Base-by-base conservation (phyloP, 2,888 invertebrate species). In the Microctonus brassicae region DNA sequence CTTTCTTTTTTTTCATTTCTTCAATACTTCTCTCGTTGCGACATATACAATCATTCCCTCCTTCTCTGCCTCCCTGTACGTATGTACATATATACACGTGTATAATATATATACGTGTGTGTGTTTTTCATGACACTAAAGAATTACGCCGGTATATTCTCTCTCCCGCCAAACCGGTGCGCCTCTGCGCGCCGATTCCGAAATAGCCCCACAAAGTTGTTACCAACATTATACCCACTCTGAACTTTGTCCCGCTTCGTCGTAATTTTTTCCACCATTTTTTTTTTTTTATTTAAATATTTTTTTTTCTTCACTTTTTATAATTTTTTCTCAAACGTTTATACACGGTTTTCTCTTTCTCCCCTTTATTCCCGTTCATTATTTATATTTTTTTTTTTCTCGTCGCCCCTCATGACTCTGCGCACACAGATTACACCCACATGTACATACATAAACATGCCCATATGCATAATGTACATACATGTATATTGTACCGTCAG, bases 21-120 rank as follows among this genome's bases (percentile, higher is more conserved):
- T 13, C 62, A 62, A 33, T 3, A 61, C 65, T n/a, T 17, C 55
- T 17, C 39, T 53, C 17, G 36, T 67, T 42, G 34, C 53, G 39
- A 64, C 53, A 63, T 20, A 13, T 29, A 13, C 63, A 52, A 20
- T 47, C 26, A 64, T 64, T 53, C 52, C 11, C 34, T 64, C 47
- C 17, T 17, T 47, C 47, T 47, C 47, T 20, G 6, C 7, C 29
- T 29, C 29, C 7, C 29, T 29, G 4, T 29, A n/a, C n/a, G n/a
- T n/a, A n/a, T n/a, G n/a, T n/a, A n/a, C n/a, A n/a, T n/a, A n/a
- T n/a, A n/a, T n/a, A n/a, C n/a, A n/a, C n/a, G n/a, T n/a, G n/a
- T n/a, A n/a, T n/a, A n/a, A n/a, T n/a, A n/a, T n/a, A n/a, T n/a
- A n/a, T n/a, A n/a, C n/a, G n/a, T n/a, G n/a, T n/a, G n/a, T n/a